phyloP scores from a whole-genome alignment of 2,797 vertebrate genomes.

The Prionace glauca region DNA sequence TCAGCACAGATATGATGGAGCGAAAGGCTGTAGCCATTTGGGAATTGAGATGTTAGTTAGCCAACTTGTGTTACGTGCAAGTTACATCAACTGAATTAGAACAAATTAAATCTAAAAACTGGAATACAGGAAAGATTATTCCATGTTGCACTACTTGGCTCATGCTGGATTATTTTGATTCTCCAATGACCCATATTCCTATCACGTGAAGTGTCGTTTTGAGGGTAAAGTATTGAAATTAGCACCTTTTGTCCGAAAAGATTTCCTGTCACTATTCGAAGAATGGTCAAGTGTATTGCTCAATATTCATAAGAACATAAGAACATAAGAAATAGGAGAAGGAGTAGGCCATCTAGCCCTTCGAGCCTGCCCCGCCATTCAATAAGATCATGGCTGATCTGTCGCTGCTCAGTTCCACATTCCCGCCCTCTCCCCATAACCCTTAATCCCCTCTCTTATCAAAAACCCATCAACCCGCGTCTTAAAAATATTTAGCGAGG shows the following conservation, averaged over 20 bases:
- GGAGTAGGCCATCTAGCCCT: no score
- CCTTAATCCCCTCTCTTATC: no score
- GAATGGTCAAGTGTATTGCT: neutral
- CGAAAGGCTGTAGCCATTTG: no score
- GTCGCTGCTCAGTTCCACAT: no score
- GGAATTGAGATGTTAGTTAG: neutral
- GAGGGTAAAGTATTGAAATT: neutral
- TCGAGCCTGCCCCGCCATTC: no score
- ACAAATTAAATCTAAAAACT: neutral
- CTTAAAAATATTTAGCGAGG: no score
- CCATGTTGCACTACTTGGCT: neutral
- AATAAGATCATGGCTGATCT: no score
- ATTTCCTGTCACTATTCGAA: neutral
- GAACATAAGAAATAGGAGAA: no score
- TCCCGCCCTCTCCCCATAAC: no score
- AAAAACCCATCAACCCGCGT: no score
- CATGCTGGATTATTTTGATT: neutral
- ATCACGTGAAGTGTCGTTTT: neutral
- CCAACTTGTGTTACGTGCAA: neutral
- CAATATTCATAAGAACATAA: neutral
- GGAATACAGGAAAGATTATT: neutral
- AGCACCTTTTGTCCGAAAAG: neutral
- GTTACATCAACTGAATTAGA: neutral
- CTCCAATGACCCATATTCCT: neutral
- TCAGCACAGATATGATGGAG: no score